Evolutionary conservation across 2,113 vertebrate species (phyloP).

Genomic region (Reinhardtius hippoglossoides): DNA sequence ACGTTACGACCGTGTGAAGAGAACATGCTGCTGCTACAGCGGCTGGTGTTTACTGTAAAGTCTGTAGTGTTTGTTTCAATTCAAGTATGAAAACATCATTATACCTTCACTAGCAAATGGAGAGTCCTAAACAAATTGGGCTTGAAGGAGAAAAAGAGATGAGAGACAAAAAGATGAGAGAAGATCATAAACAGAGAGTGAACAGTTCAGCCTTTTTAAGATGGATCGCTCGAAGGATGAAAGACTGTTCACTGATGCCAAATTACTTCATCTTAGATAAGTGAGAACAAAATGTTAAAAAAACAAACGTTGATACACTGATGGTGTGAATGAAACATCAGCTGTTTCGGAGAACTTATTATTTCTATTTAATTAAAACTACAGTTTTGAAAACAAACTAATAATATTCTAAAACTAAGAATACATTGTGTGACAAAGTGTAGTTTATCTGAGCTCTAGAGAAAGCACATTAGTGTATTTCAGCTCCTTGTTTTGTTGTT

Average conservation of each 20-base stretch:
- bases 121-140: slow-evolving; percentile 31
- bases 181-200: slow-evolving; percentile 14
- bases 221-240: neutral
- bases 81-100: slow-evolving; percentile 36
- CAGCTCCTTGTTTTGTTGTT: neutral
- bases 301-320: neutral
- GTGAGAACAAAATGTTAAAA: neutral
- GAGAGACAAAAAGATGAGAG: slow-evolving; percentile 34
- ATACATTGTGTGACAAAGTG: neutral
- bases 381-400: no score
- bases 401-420: no score
- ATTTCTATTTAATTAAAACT: no score
- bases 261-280: neutral
- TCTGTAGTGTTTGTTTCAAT: neutral
- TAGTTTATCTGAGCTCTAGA: neutral
- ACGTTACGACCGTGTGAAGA: neutral
- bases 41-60: neutral
- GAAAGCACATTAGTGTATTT: neutral
- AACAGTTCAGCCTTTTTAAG: slow-evolving; percentile 43
- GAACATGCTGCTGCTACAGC: neutral
- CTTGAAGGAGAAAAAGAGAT: slow-evolving; percentile 28
- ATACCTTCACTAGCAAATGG: slow-evolving; percentile 26
- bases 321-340: neutral
- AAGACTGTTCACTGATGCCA: no score
- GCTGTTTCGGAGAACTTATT: neutral